phyloP scores from a whole-genome alignment of 2,888 invertebrate genomes.

The Dioctria rufipes region DNA sequence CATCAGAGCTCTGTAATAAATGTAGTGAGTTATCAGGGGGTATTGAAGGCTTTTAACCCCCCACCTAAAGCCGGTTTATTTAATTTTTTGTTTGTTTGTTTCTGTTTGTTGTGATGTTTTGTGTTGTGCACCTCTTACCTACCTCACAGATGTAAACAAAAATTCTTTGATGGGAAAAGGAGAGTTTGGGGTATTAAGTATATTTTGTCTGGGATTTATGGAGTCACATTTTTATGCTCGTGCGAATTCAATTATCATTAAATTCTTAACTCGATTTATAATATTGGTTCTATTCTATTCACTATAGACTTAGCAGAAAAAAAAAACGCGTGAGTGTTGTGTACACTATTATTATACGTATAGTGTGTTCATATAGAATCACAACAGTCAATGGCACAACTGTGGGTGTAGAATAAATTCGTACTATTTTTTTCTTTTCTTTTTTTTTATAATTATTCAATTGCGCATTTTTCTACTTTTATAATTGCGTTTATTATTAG shows the following conservation, averaged over 20 bases:
- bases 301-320: slow-evolving; percentile 3
- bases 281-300: not conserved
- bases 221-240: not conserved
- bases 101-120: slow-evolving; percentile 13
- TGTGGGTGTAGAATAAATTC: slow-evolving; percentile 21
- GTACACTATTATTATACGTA: no score
- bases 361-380: no score
- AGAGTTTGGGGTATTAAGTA: not conserved
- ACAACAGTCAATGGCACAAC: not conserved
- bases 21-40: not conserved
- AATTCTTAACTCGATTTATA: slow-evolving; percentile 14
- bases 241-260: slow-evolving; percentile 28
- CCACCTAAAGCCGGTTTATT: not conserved
- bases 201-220: not conserved
- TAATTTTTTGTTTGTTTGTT: not conserved
- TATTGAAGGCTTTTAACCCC: slow-evolving; percentile 1
- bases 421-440: not conserved
- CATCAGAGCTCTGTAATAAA: not conserved
- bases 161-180: slow-evolving; percentile 6
- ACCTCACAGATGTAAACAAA: slow-evolving; percentile 17
- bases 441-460: slow-evolving; percentile 15
- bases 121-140: not conserved
- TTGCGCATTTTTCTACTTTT: slow-evolving; percentile 6
- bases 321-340: not conserved
- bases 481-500: not conserved